These are phyloP conservation scores for Hemitrygon akajei DNA, from an alignment of 2,797 vertebrate genomes.

Conservation along the genomic window DNA sequence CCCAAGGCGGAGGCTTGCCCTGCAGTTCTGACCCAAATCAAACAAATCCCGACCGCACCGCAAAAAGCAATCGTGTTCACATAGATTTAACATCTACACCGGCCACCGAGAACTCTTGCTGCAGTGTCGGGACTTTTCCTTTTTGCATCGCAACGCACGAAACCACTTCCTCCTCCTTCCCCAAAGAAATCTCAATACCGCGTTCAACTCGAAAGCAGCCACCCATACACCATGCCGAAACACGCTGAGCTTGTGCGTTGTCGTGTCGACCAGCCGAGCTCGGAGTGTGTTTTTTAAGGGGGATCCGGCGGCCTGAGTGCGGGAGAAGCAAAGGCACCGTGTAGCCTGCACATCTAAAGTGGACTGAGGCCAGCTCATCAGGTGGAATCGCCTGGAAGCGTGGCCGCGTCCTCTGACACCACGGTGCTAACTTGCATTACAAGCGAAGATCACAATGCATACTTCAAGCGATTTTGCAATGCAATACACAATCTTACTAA, in stretches of 20 bases:
- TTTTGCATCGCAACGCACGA: not conserved
- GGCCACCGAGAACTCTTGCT: not conserved
- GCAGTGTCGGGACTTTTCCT: no score
- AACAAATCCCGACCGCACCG: no score
- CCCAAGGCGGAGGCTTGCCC: not conserved
- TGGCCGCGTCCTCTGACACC: not conserved
- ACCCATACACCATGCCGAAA: not conserved
- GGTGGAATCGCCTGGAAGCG: not conserved
- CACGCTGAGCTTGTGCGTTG: not conserved
- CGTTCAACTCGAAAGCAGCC: not conserved
- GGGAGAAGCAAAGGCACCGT: not conserved
- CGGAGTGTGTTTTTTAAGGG: not conserved
- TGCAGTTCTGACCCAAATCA: not conserved
- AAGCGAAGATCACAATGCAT: not conserved
- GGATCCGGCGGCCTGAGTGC: not conserved
- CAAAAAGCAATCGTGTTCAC: not conserved
- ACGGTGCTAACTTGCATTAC: not conserved
- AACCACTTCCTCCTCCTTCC: not conserved
- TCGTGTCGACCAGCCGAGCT: no score
- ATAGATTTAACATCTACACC: not conserved
- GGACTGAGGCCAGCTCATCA: not conserved
- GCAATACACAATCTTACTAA: not conserved
- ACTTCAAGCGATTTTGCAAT: not conserved
- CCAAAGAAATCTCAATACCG: not conserved
- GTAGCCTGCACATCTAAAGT: not conserved